Conservation (phyloP, 2,888 invertebrate genomes). For the Adelognathus sp. region DNA sequence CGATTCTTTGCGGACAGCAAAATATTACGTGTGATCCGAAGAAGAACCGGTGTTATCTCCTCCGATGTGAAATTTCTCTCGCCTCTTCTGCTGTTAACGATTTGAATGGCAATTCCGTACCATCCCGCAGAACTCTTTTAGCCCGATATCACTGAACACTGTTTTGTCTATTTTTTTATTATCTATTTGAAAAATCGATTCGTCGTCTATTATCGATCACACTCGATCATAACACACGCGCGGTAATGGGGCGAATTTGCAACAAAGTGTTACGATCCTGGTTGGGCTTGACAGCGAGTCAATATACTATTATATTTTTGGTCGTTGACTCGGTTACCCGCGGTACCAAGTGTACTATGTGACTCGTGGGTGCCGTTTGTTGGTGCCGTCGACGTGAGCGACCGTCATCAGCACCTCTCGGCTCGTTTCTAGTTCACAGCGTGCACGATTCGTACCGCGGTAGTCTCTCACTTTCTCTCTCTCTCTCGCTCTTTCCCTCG, state of each 20-base stretch:
- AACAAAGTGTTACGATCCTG: not conserved
- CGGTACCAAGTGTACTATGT: not conserved
- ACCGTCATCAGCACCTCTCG: constrained; percentile 63
- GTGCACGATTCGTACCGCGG: constrained; percentile 63
- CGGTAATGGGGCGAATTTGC: not conserved
- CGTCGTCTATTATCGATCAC: not conserved
- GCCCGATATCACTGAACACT: constrained; percentile 24
- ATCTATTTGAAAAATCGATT: not conserved
- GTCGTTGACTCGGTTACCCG: not conserved
- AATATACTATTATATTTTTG: not conserved
- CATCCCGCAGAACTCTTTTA: constrained; percentile 40
- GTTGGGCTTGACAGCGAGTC: not conserved
- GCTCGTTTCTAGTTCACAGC: constrained; percentile 65
- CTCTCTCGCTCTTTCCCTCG: too few species aligned
- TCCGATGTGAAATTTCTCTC: not conserved
- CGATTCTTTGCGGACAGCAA: constrained; percentile 23
- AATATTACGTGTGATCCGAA: not conserved
- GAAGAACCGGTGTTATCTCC: constrained; percentile 3
- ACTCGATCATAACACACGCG: not conserved
- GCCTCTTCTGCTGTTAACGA: not conserved
- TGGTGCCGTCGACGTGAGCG: constrained; percentile 57
- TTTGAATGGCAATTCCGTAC: constrained; percentile 20
- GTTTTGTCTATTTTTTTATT: not conserved
- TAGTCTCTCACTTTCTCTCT: too few species aligned
- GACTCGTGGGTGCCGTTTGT: constrained; percentile 33